Percentiles rank a stretch among this genome's conserved stretches.
These are phyloP conservation scores for Sarotherodon lohbergeri DNA, from an alignment of 2,113 vertebrate genomes.

Conservation along the genomic window DNA sequence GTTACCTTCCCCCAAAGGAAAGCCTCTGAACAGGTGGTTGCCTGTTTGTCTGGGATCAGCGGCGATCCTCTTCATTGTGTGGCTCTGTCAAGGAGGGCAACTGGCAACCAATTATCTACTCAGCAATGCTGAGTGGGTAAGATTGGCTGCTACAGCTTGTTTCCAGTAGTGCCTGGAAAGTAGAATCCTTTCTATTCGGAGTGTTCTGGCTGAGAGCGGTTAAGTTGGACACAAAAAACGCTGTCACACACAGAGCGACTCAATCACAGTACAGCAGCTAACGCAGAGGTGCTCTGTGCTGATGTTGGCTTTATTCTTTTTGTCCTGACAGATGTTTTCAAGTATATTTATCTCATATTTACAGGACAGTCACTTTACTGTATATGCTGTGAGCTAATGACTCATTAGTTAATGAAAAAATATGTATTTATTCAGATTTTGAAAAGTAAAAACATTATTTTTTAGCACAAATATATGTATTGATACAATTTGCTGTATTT, in stretches of 20 bases:
- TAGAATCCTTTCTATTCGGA: constrained; percentile 7
- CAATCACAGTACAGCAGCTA: background rate
- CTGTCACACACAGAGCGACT: constrained; percentile 11
- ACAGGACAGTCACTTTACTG: background rate
- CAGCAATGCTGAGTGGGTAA: constrained; percentile 32
- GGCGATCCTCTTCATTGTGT: constrained; percentile 18
- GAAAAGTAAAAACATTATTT: background rate
- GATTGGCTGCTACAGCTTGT: constrained; percentile 38
- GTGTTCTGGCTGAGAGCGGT: constrained; percentile 1
- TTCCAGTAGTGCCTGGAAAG: constrained; percentile 23
- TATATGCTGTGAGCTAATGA: background rate
- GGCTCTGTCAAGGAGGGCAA: constrained; percentile 40
- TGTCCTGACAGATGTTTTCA: constrained; percentile 10
- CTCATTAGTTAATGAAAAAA: background rate
- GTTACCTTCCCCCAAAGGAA: background rate
- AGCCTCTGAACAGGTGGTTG: constrained; percentile 27
- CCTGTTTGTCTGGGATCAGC: constrained; percentile 30
- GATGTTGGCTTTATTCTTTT: background rate
- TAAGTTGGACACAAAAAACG: constrained; percentile 5
- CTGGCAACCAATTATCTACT: constrained; percentile 57
- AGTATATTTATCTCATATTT: background rate
- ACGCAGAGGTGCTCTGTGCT: background rate
- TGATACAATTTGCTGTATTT: background rate
- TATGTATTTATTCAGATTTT: background rate
- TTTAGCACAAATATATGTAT: background rate